phyloP scores from a whole-genome alignment of 2,888 invertebrate species.

The Rhagium mordax region DNA sequence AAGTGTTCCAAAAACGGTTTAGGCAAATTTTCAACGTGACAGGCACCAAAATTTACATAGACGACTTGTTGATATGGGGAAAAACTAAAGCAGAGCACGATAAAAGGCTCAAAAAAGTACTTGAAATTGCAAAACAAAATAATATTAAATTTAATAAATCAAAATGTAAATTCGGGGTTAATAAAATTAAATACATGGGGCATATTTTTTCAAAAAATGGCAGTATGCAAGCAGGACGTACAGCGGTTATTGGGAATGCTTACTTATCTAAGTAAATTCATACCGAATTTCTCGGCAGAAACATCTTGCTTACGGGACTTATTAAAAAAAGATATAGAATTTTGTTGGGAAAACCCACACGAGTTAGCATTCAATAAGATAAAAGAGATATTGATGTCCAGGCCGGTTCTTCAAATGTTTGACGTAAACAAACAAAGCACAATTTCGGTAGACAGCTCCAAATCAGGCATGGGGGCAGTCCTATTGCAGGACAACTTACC shows the following conservation, averaged over 20 bases:
- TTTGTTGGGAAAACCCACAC: too few species aligned
- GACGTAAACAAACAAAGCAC: neutral
- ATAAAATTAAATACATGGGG: conserved; percentile 53
- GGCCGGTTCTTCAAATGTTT: neutral
- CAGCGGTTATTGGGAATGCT: too few species aligned
- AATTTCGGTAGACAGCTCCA: neutral
- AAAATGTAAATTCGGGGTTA: conserved; percentile 39
- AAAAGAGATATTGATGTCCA: neutral
- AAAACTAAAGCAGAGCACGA: conserved; percentile 49
- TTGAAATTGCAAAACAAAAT: conserved; percentile 39
- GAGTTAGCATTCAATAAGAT: too few species aligned
- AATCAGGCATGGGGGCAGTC: neutral
- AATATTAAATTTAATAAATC: conserved; percentile 41
- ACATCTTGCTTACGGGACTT: too few species aligned
- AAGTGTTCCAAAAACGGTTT: too few species aligned
- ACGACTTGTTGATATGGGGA: conserved; percentile 52
- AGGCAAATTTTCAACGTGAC: conserved; percentile 36
- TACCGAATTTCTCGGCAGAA: too few species aligned
- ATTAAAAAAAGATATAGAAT: too few species aligned
- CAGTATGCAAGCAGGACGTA: too few species aligned
- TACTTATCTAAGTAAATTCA: too few species aligned
- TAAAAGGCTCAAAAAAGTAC: conserved; percentile 39
- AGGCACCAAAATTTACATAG: conserved; percentile 51
- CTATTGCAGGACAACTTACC: neutral
- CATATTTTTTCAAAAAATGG: conserved; percentile 50